These are phyloP conservation scores for Merops nubicus DNA, from an alignment of 2,113 vertebrate species.

Conservation along the genomic window DNA sequence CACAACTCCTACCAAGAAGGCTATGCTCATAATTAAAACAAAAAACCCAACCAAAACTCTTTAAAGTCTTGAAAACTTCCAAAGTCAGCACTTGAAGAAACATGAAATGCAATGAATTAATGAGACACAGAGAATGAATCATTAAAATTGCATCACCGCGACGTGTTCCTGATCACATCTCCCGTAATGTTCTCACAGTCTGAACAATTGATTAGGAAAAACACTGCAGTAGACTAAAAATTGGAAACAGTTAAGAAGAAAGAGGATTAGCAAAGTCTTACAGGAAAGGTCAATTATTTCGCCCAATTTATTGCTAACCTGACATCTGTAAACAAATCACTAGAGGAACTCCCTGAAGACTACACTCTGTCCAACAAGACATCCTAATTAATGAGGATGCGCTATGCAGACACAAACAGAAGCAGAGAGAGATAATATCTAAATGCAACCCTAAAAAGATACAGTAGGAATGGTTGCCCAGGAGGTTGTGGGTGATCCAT, in stretches of 20 bases:
- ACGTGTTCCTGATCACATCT: background rate
- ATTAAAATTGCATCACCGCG: conserved; percentile 29
- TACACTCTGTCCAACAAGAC: conserved; percentile 13
- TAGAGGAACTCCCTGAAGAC: background rate
- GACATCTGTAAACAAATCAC: conserved; percentile 69
- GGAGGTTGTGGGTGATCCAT: background rate
- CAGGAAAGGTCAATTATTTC: conserved; percentile 66
- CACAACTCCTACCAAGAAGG: background rate
- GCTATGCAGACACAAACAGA: background rate
- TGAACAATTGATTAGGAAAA: conserved; percentile 64
- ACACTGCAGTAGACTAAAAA: background rate
- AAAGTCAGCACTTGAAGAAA: conserved; percentile 27
- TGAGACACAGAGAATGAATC: conserved; percentile 37
- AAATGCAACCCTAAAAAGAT: background rate
- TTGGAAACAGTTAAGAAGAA: conserved; percentile 39
- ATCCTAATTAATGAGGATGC: conserved; percentile 48
- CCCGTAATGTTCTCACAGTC: conserved; percentile 22
- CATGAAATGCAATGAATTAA: conserved; percentile 33
- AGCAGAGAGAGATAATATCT: background rate
- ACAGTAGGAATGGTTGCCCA: background rate
- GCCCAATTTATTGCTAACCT: conserved; percentile 54
- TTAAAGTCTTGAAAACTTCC: background rate
- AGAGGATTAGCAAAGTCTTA: conserved; percentile 57
- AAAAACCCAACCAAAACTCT: background rate
- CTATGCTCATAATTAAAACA: background rate